phyloP scores from a whole-genome alignment of 2,113 vertebrate species.

The Hippocampus guttulatus region DNA sequence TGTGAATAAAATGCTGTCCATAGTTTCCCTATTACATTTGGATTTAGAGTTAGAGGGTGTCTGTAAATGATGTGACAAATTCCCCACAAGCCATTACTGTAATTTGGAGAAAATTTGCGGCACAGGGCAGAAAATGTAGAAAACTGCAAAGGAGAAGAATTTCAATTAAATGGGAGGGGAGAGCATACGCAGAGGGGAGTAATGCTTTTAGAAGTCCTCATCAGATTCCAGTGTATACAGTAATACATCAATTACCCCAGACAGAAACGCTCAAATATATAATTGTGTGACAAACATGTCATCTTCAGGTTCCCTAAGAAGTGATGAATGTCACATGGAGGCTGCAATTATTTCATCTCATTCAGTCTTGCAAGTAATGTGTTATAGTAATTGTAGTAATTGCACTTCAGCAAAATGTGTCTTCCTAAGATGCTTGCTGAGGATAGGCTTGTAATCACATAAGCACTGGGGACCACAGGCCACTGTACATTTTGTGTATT shows the following conservation, averaged over 20 bases:
- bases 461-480: constrained; percentile 12
- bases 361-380: constrained; percentile 40
- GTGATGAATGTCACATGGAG: constrained; percentile 64
- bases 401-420: constrained; percentile 52
- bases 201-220: constrained; percentile 42
- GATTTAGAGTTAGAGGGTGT: constrained; percentile 17
- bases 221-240: constrained; percentile 60
- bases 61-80: constrained; percentile 36
- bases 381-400: constrained; percentile 53
- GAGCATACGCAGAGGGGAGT: constrained; percentile 13
- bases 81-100: constrained; percentile 41
- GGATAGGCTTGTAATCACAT: constrained; percentile 32
- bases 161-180: constrained; percentile 29
- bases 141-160: constrained; percentile 34
- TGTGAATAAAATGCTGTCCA: constrained; percentile 23
- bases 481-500: constrained; percentile 12
- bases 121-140: constrained; percentile 34
- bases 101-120: constrained; percentile 52
- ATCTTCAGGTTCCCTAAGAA: constrained; percentile 56
- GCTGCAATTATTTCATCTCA: constrained; percentile 65
- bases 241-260: constrained; percentile 70
- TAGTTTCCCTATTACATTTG: constrained; percentile 37
- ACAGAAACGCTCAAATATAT: constrained; percentile 62
- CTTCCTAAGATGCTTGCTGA: constrained; percentile 20
- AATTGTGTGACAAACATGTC: constrained; percentile 72